A percentile compares a stretch with the other conserved stretches of the same genome.
Evolutionary conservation across 2,113 vertebrate genomes (phyloP).

Genomic region (Heteronetta atricapilla): DNA sequence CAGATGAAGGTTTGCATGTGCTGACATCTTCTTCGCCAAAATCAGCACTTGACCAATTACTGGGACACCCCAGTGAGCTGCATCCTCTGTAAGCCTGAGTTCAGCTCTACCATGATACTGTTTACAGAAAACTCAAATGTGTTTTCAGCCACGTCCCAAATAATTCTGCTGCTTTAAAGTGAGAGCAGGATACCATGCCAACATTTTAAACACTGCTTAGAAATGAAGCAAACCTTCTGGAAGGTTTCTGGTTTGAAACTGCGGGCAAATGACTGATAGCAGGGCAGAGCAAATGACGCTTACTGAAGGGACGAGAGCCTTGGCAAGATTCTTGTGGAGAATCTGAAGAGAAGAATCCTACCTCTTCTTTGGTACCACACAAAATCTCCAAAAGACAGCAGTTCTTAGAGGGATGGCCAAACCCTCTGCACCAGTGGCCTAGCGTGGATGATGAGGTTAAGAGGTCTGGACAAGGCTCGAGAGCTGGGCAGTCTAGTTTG

Average conservation of each 20-base stretch:
- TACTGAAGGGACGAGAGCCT: background rate
- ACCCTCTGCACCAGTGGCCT: background rate
- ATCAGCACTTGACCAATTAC: background rate
- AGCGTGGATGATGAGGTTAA: background rate
- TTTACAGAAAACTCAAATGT: background rate
- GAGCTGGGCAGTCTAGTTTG: background rate
- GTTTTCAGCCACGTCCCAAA: background rate
- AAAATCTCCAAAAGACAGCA: background rate
- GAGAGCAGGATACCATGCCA: background rate
- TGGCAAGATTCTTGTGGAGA: background rate
- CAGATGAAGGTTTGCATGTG: slow-evolving; percentile 1
- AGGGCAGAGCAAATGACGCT: background rate
- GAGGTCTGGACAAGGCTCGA: background rate
- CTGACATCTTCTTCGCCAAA: background rate
- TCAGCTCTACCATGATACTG: background rate
- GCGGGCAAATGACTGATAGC: background rate
- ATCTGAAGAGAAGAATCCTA: background rate
- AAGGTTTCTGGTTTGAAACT: background rate
- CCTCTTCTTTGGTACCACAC: rapidly evolving
- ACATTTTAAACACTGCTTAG: background rate
- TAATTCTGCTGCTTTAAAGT: background rate
- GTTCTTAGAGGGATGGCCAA: background rate
- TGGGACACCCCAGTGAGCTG: background rate
- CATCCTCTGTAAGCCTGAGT: background rate
- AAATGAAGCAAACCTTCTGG: background rate